Evolutionary conservation across 2,797 vertebrate species (phyloP).

Genomic region (Xyrichtys novacula): DNA sequence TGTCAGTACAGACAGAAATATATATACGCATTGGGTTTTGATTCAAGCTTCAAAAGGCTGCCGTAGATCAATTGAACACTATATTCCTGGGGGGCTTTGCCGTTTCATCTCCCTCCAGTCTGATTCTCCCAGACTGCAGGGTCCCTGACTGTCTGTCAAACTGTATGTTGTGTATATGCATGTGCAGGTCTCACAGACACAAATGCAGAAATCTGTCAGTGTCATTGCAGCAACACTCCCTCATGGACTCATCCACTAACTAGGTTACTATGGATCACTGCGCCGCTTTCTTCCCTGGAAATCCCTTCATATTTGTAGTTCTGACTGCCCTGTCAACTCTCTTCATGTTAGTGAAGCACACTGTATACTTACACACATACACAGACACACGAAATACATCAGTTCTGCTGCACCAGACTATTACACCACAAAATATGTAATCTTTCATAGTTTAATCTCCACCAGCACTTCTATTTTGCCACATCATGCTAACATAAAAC

Average conservation of each 20-base stretch:
- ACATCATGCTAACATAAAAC: slow-evolving; percentile 61
- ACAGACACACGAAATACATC: background rate
- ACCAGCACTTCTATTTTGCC: slow-evolving; percentile 50
- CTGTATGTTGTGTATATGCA: slow-evolving; percentile 15
- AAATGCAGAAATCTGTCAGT: slow-evolving; percentile 57
- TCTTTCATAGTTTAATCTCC: slow-evolving; percentile 9
- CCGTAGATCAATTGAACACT: slow-evolving; percentile 52
- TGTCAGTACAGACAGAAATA: slow-evolving; percentile 33
- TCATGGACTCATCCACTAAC: slow-evolving; percentile 66
- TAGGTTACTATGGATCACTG: slow-evolving; percentile 73
- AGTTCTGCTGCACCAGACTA: background rate
- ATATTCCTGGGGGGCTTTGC: slow-evolving; percentile 43
- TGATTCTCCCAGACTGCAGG: slow-evolving; percentile 43
- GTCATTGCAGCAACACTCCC: slow-evolving; percentile 47
- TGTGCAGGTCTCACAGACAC: slow-evolving; percentile 19
- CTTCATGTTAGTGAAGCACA: slow-evolving; percentile 35
- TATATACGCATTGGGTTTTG: slow-evolving; percentile 33
- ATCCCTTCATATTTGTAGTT: slow-evolving; percentile 30
- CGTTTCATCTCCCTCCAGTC: slow-evolving; percentile 58
- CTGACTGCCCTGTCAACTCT: slow-evolving; percentile 27
- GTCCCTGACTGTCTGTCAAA: slow-evolving; percentile 64
- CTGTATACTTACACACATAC: background rate
- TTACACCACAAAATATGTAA: background rate
- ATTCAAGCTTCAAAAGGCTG: slow-evolving; percentile 41
- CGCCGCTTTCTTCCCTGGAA: slow-evolving; percentile 43